Evolutionary conservation across 2,113 vertebrate genomes (phyloP).

Genomic region (Apteryx owenii): DNA sequence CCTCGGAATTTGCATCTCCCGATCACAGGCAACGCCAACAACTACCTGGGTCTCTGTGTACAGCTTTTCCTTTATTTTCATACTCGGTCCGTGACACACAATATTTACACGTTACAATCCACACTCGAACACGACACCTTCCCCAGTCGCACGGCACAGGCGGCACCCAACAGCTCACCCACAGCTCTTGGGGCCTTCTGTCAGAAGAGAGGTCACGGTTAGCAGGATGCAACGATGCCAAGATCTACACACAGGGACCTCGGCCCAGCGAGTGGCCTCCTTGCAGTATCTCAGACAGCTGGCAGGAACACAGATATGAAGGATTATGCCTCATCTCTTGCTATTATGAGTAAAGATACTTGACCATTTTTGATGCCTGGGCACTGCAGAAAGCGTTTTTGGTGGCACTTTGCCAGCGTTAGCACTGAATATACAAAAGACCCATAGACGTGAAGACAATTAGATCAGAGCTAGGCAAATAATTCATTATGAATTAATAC

Average conservation of each 20-base stretch:
- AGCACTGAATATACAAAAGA: background rate
- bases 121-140: background rate
- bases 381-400: background rate
- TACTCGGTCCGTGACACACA: rapidly evolving
- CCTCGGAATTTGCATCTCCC: background rate
- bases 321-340: background rate
- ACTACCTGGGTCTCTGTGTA: background rate
- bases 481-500: slow-evolving; percentile 50
- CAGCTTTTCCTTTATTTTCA: background rate
- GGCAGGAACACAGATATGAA: background rate
- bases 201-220: background rate
- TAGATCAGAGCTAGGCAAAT: slow-evolving; percentile 32
- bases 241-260: background rate
- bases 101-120: rapidly evolving
- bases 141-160: rapidly evolving
- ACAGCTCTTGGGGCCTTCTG: rapidly evolving
- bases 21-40: rapidly evolving
- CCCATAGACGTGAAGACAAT: slow-evolving; percentile 14
- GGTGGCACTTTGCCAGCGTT: slow-evolving; percentile 9
- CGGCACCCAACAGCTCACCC: background rate
- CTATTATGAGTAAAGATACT: background rate
- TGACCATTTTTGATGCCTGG: background rate
- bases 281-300: rapidly evolving
- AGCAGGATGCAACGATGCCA: rapidly evolving
- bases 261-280: rapidly evolving